Percentiles rank a stretch among this genome's conserved stretches.
phyloP scores from a whole-genome alignment of 2,888 invertebrate genomes.

The Deilephila porcellus region DNA sequence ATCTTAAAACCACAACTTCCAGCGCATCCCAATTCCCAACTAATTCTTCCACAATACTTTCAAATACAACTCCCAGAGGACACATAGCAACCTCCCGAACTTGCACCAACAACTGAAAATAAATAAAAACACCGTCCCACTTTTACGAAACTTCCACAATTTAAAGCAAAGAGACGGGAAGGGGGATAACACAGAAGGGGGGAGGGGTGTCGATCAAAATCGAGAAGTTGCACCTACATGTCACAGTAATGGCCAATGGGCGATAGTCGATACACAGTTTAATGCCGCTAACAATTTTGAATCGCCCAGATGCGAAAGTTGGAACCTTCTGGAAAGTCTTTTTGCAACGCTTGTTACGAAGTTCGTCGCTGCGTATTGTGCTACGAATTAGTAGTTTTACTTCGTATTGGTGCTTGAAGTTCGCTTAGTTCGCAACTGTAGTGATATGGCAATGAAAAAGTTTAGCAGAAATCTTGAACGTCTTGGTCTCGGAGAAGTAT shows the following conservation, averaged over 20 bases:
- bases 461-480: no score
- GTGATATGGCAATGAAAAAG: background rate
- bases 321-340: background rate
- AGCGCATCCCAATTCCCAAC: background rate
- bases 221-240: slow-evolving; percentile 18
- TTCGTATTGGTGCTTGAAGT: background rate
- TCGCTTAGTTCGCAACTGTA: background rate
- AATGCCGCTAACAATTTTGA: slow-evolving; percentile 6
- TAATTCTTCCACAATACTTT: slow-evolving; percentile 5
- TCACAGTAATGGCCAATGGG: slow-evolving; percentile 28
- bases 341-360: slow-evolving; percentile 12
- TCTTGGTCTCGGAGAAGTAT: no score
- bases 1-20: no score
- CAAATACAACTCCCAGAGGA: background rate
- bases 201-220: background rate
- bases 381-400: slow-evolving; percentile 6
- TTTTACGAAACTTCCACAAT: background rate
- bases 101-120: slow-evolving; percentile 2
- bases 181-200: no score
- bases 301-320: slow-evolving; percentile 15
- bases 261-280: slow-evolving; percentile 14
- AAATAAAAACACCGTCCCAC: slow-evolving; percentile 14
- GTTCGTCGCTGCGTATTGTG: background rate
- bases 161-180: background rate
- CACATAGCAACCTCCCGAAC: background rate